Percentiles rank a stretch among this genome's conserved stretches.
phyloP scores from a whole-genome alignment of 2,888 invertebrate species.

The Gerris lacustris region DNA sequence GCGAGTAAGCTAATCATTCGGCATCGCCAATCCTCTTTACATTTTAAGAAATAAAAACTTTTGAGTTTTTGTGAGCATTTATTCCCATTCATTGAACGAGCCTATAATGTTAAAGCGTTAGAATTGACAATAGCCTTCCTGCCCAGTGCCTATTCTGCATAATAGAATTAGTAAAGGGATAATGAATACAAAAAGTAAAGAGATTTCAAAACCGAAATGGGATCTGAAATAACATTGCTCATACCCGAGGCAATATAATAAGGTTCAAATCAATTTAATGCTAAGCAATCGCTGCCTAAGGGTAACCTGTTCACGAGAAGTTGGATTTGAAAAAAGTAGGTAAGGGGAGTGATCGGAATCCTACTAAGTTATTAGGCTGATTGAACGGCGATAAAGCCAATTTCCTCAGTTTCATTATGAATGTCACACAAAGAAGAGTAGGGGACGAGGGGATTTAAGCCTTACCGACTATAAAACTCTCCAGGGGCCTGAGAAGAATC shows the following conservation, averaged over 20 bases:
- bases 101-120: too few relatives aligned
- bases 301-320: neutral
- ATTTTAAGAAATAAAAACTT: too few relatives aligned
- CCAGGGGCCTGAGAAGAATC: neutral
- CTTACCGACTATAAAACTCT: slow-evolving; percentile 1
- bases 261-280: neutral
- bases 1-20: too few relatives aligned
- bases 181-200: neutral
- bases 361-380: slow-evolving; percentile 1
- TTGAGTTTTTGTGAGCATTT: too few relatives aligned
- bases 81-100: too few relatives aligned
- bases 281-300: neutral
- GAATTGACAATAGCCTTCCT: too few relatives aligned
- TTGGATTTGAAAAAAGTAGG: neutral
- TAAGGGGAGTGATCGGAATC: neutral
- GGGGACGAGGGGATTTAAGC: neutral
- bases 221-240: neutral
- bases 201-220: neutral
- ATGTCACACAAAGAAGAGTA: neutral
- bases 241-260: neutral
- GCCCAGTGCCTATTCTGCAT: neutral
- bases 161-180: neutral
- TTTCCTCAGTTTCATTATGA: slow-evolving; percentile 1
- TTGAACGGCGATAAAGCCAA: slow-evolving; percentile 3
- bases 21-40: too few relatives aligned